Percentiles rank a stretch among this genome's conserved stretches.
Evolutionary conservation across 2,888 invertebrate species (phyloP).

Genomic region (Argyresthia albistria): DNA sequence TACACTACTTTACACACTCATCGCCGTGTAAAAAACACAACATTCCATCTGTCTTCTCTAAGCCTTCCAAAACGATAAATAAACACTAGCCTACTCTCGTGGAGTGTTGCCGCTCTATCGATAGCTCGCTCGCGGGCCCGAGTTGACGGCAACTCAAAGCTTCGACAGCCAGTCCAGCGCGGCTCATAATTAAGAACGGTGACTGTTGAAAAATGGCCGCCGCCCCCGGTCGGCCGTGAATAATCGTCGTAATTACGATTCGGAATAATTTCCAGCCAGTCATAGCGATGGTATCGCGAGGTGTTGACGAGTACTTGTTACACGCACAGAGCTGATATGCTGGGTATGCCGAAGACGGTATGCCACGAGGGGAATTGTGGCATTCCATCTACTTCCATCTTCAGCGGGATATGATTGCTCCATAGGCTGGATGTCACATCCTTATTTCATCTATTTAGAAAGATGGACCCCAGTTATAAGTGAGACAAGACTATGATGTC

Average conservation of each 20-base stretch:
- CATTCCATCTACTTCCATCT: too few species aligned
- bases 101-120: conserved; percentile 32
- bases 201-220: conserved; percentile 73
- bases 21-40: conserved; percentile 54
- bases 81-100: conserved; percentile 60
- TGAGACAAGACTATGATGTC: too few species aligned
- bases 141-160: conserved; percentile 71
- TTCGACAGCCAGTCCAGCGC: conserved; percentile 68
- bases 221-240: conserved; percentile 73
- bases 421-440: too few species aligned
- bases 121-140: conserved; percentile 33
- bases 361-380: too few species aligned
- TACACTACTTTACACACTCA: too few species aligned
- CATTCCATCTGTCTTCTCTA: conserved; percentile 66
- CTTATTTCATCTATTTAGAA: too few species aligned
- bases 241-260: conserved; percentile 73
- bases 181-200: conserved; percentile 73
- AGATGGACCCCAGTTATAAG: too few species aligned
- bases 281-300: conserved; percentile 72
- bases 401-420: too few species aligned
- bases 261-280: conserved; percentile 73
- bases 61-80: conserved; percentile 69
- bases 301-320: conserved; percentile 70
- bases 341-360: too few species aligned
- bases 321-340: conserved; percentile 33